Conservation (phyloP, 2,888 invertebrate species). For the Lasioglossum morio region DNA sequence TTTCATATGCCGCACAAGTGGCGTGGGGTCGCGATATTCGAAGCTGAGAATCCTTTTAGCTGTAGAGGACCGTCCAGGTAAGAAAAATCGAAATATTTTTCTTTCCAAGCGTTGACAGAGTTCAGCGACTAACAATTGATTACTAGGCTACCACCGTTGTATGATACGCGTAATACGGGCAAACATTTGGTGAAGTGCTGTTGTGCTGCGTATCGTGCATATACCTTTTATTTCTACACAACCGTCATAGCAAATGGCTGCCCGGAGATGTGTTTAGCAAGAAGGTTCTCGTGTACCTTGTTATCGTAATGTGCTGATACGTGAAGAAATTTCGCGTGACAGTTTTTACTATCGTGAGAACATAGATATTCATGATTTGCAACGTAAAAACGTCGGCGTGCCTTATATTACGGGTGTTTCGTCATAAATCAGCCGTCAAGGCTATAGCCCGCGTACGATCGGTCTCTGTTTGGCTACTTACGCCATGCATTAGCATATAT, state of each 20-base stretch:
- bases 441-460: constrained; percentile 68
- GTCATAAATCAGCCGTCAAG: constrained; percentile 68
- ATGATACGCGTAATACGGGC: constrained; percentile 66
- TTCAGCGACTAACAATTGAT: constrained; percentile 70
- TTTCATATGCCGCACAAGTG: constrained; percentile 87
- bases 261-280: constrained; percentile 74
- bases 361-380: constrained; percentile 29
- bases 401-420: constrained; percentile 59
- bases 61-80: constrained; percentile 87
- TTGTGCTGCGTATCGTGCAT: constrained; percentile 76
- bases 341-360: constrained; percentile 39
- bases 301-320: constrained; percentile 46
- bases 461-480: constrained; percentile 68
- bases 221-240: constrained; percentile 79
- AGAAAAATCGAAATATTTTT: constrained; percentile 87
- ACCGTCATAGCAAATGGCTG: constrained; percentile 82
- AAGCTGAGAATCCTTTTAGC: constrained; percentile 87
- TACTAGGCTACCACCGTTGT: constrained; percentile 46
- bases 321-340: constrained; percentile 40
- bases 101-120: constrained; percentile 85
- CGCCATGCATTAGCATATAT: constrained; percentile 72
- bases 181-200: constrained; percentile 71
- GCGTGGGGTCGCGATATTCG: constrained; percentile 88
- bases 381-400: constrained; percentile 50
- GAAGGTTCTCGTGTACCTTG: constrained; percentile 66